Evolutionary conservation across 1,140 invertebrate species (phyloP).

Genomic region (Trachelipus rathkii): DNA sequence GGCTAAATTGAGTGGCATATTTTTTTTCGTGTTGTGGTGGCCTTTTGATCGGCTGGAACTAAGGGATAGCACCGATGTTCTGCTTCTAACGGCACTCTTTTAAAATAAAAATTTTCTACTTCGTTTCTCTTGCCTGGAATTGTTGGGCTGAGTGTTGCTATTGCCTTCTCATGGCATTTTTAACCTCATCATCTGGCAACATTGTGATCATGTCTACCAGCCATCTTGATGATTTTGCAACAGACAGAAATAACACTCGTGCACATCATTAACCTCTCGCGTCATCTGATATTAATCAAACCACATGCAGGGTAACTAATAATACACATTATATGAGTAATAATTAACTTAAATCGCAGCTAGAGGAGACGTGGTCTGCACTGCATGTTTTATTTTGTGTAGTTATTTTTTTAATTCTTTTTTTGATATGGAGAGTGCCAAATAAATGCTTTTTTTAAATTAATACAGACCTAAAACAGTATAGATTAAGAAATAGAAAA

Average conservation of each 20-base stretch:
- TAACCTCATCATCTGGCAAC: slow-evolving; percentile 5
- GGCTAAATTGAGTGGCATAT: neutral
- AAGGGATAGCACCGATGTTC: neutral
- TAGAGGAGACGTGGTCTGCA: slow-evolving; percentile 44
- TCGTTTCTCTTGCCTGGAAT: slow-evolving; percentile 30
- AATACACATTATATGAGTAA: slow-evolving; percentile 41
- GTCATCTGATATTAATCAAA: slow-evolving; percentile 41
- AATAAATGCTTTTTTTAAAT: slow-evolving; percentile 29
- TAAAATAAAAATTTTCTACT: neutral
- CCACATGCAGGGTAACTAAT: slow-evolving; percentile 43
- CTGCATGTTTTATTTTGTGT: slow-evolving; percentile 44
- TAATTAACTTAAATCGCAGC: slow-evolving; percentile 42
- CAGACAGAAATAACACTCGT: slow-evolving; percentile 42
- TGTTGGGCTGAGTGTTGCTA: slow-evolving; percentile 38
- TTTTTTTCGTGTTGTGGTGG: neutral
- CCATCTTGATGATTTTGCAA: slow-evolving; percentile 37
- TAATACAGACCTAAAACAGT: neutral
- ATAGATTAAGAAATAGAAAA: neutral
- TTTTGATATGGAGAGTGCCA: slow-evolving; percentile 43
- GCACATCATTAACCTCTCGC: slow-evolving; percentile 44
- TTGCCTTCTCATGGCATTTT: slow-evolving; percentile 26
- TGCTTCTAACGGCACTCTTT: slow-evolving; percentile 20
- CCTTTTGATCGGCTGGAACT: neutral
- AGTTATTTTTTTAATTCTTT: slow-evolving; percentile 29
- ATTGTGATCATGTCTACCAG: slow-evolving; percentile 38